These are phyloP conservation scores for Spisula subtruncata DNA, from an alignment of 2,888 invertebrate genomes.

Conservation along the genomic window DNA sequence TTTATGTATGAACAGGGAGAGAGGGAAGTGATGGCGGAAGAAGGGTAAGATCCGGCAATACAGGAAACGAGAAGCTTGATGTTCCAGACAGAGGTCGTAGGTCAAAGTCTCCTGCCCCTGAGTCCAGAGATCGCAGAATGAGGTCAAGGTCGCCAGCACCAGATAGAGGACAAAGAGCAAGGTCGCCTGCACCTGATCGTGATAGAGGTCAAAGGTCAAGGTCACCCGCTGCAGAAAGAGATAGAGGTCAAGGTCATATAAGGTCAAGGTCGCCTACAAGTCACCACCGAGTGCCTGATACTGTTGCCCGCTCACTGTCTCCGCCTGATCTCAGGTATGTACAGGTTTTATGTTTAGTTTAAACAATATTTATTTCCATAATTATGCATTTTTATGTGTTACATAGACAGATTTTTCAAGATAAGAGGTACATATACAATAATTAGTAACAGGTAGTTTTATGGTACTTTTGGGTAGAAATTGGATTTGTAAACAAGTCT, in stretches of 20 bases:
- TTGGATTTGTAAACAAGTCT: too few species aligned
- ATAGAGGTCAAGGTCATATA: conserved; percentile 77
- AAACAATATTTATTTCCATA: too few species aligned
- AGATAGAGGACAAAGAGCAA: conserved; percentile 74
- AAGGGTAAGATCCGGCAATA: conserved; percentile 63
- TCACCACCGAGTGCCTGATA: conserved; percentile 82
- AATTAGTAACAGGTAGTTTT: too few species aligned
- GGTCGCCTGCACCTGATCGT: conserved; percentile 77
- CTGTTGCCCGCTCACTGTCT: conserved; percentile 92
- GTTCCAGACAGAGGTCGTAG: conserved; percentile 77
- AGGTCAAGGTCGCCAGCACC: conserved; percentile 81
- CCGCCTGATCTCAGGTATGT: conserved; percentile 91
- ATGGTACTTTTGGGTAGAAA: too few species aligned
- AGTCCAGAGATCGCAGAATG: conserved; percentile 54
- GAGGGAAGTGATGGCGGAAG: conserved; percentile 75
- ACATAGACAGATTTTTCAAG: too few species aligned
- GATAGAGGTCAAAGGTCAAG: conserved; percentile 73
- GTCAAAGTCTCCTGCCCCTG: conserved; percentile 56
- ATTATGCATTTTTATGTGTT: too few species aligned
- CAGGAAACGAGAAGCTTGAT: conserved; percentile 79
- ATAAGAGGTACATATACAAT: too few species aligned
- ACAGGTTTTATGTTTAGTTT: too few species aligned
- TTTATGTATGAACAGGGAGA: conserved; percentile 44
- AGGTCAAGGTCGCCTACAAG: conserved; percentile 83
- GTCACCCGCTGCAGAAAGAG: conserved; percentile 81